phyloP scores from a whole-genome alignment of 2,797 vertebrate genomes.

The Trachops cirrhosus region DNA sequence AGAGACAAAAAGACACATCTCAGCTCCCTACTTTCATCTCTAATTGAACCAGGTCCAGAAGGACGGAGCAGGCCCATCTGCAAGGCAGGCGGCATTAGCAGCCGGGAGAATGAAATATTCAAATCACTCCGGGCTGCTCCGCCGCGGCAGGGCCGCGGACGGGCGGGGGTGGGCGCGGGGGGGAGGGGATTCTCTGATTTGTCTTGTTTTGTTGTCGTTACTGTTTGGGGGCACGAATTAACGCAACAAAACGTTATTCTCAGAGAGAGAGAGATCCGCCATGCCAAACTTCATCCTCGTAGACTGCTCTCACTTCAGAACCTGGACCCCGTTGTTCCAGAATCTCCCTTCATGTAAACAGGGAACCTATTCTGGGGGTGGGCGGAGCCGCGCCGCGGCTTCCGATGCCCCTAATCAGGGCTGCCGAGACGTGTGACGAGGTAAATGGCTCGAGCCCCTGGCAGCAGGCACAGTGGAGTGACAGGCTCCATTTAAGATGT shows the following conservation, averaged over 20 bases:
- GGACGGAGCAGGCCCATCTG: conserved; percentile 85
- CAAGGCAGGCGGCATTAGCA: conserved; percentile 82
- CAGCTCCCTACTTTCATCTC: conserved; percentile 86
- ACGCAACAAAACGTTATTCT: conserved; percentile 75
- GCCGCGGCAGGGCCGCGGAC: conserved; percentile 75
- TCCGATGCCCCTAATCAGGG: conserved; percentile 82
- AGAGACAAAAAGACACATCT: conserved; percentile 89
- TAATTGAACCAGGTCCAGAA: conserved; percentile 87
- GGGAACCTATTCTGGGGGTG: conserved; percentile 61
- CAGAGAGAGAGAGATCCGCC: neutral
- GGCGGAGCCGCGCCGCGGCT: conserved; percentile 68
- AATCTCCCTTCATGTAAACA: conserved; percentile 60
- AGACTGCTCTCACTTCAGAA: neutral
- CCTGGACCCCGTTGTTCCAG: neutral
- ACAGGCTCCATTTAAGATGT: conserved; percentile 86
- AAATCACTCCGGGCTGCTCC: conserved; percentile 86
- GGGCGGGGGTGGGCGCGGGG: neutral
- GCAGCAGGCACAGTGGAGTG: conserved; percentile 84
- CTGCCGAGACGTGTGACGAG: conserved; percentile 81
- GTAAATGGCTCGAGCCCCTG: conserved; percentile 83
- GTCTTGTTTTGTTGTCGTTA: neutral
- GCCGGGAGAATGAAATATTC: conserved; percentile 87
- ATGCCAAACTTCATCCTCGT: neutral
- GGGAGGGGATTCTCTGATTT: conserved; percentile 66
- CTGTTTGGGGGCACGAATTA: conserved; percentile 64